Percentiles rank a stretch among this genome's conserved stretches.
These are phyloP conservation scores for Danio rerio DNA, from an alignment of 2,113 vertebrate genomes.

Conservation along the genomic window GRCz12tu NC_133181.1:37948001-37948500, in stretches of 20 bases:
- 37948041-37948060: conserved; percentile 92
- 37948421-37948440: too few relatives aligned
- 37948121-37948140: neutral
- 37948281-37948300: neutral
- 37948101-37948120: neutral
- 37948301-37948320: neutral
- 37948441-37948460: too few relatives aligned
- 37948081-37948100: conserved; percentile 16
- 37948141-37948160: too few relatives aligned
- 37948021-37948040: conserved; percentile 92
- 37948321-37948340: neutral
- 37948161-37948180: too few relatives aligned
- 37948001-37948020: conserved; percentile 92
- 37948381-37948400: too few relatives aligned
- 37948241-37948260: neutral
- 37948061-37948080: conserved; percentile 49
- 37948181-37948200: too few relatives aligned
- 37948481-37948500: too few relatives aligned
- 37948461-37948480: too few relatives aligned
- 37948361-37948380: too few relatives aligned
- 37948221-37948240: neutral
- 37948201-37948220: too few relatives aligned
- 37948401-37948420: too few relatives aligned
- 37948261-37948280: neutral
- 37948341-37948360: too few relatives aligned